These are phyloP conservation scores for Caenorhabditis tropicalis DNA, from an alignment of 1,140 invertebrate species.

Conservation along the genomic window DNA sequence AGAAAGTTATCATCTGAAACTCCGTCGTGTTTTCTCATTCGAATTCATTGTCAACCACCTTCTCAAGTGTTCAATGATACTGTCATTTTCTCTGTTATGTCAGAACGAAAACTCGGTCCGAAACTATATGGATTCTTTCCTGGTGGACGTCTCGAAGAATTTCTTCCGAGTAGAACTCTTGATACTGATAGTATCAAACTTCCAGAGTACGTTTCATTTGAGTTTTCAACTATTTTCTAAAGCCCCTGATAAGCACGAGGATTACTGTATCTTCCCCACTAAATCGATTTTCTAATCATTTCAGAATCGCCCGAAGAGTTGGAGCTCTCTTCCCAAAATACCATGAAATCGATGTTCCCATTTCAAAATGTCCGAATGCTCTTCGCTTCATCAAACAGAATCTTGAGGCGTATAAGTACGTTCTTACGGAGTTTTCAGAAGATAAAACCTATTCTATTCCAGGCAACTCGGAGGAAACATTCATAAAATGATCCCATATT, in stretches of 20 bases:
- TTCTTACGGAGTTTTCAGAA: not conserved
- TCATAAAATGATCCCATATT: not conserved
- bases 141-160: slow-evolving; percentile 48
- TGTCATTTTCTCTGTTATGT: not conserved
- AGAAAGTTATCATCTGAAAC: not conserved
- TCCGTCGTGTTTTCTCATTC: not conserved
- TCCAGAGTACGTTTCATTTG: too few relatives aligned
- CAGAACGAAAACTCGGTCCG: slow-evolving; percentile 34
- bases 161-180: slow-evolving; percentile 29
- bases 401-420: not conserved
- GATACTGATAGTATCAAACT: slow-evolving; percentile 2
- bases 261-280: too few relatives aligned
- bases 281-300: not conserved
- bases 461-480: not conserved
- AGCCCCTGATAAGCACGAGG: too few relatives aligned
- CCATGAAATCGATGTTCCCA: not conserved
- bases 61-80: not conserved
- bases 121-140: slow-evolving; percentile 47
- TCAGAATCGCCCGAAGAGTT: not conserved
- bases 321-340: not conserved
- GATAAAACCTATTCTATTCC: not conserved
- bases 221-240: too few relatives aligned
- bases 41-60: not conserved
- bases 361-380: not conserved
- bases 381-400: not conserved